Conservation (phyloP, 1,140 invertebrate genomes). For the Schlechtendalia chinensis region DNA sequence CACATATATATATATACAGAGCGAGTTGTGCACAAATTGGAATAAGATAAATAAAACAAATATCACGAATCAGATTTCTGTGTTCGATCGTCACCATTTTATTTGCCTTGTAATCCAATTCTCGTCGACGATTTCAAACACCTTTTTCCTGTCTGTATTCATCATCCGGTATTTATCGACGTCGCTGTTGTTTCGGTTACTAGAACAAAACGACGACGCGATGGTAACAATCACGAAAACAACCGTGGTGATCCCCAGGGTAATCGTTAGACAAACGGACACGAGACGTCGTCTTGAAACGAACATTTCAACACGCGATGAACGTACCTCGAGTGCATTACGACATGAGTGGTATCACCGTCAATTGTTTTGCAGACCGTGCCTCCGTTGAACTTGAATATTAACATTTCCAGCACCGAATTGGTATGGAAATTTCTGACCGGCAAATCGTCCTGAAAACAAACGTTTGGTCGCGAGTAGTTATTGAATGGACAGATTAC, state of each 20-base stretch:
- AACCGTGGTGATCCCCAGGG: not conserved
- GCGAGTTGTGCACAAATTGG: constrained; percentile 39
- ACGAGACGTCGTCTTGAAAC: too few species aligned
- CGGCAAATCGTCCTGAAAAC: constrained; percentile 34
- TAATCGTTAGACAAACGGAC: too few species aligned
- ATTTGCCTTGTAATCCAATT: constrained; percentile 32
- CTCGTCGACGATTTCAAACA: constrained; percentile 34
- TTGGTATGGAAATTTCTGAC: constrained; percentile 14
- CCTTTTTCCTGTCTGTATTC: constrained; percentile 6
- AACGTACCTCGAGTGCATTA: constrained; percentile 54
- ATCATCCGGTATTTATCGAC: constrained; percentile 7
- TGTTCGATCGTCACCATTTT: constrained; percentile 18
- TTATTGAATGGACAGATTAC: not conserved
- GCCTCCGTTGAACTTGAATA: constrained; percentile 58
- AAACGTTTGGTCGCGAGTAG: not conserved
- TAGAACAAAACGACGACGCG: not conserved
- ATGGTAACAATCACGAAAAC: not conserved
- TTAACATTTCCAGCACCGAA: constrained; percentile 54
- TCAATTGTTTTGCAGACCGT: constrained; percentile 54
- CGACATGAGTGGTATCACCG: constrained; percentile 55
- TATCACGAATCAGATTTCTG: constrained; percentile 31
- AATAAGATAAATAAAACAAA: constrained; percentile 33
- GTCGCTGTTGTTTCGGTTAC: constrained; percentile 12
- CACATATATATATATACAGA: constrained; percentile 30
- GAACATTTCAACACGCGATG: too few species aligned